Conservation (phyloP, 2,888 invertebrate species). For the Cremastinae sp. region DNA sequence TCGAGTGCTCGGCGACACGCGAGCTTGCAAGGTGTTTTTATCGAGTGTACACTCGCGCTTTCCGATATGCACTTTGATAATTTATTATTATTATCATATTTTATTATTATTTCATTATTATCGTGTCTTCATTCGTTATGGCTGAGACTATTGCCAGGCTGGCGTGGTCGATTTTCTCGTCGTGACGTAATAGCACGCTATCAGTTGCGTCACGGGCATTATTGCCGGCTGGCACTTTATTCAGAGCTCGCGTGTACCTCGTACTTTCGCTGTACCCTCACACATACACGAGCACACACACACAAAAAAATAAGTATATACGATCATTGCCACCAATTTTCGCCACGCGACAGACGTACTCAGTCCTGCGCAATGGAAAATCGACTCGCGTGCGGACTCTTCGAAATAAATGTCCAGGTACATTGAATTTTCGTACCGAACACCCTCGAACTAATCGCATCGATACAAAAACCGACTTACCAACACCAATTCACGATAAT, state of each 20-base stretch:
- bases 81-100: conserved; percentile 61
- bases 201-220: conserved; percentile 57
- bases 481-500: too few relatives aligned
- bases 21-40: conserved; percentile 29
- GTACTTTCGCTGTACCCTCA: not conserved
- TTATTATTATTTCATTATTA: conserved; percentile 50
- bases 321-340: conserved; percentile 54
- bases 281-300: too few relatives aligned
- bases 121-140: conserved; percentile 10
- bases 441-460: too few relatives aligned
- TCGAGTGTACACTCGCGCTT: conserved; percentile 9
- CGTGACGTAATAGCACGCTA: conserved; percentile 60
- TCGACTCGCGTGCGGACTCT: not conserved
- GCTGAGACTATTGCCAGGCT: not conserved
- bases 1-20: conserved; percentile 13
- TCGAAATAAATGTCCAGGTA: conserved; percentile 3
- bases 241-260: conserved; percentile 55
- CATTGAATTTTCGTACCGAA: not conserved
- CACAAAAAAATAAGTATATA: not conserved
- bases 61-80: conserved; percentile 48
- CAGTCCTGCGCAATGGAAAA: conserved; percentile 3
- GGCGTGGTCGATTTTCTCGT: not conserved
- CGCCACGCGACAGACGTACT: conserved; percentile 58
- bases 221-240: conserved; percentile 41
- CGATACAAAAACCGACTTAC: too few relatives aligned